Base-by-base conservation (phyloP, 2,797 vertebrate species). In the Danionella dracula region DNA sequence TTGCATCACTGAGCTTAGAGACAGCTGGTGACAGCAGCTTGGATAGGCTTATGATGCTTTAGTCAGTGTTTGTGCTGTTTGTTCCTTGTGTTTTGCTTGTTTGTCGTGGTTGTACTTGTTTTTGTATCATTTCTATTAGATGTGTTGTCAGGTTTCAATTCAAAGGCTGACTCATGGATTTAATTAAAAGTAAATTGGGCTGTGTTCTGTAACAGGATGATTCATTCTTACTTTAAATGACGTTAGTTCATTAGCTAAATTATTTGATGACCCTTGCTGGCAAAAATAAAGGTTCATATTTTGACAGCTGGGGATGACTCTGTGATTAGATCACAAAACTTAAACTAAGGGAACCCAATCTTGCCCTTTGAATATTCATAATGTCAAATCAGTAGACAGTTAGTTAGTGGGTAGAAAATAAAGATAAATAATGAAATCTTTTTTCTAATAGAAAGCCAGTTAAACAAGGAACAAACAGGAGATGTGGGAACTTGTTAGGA, bases 1-100 rank as follows among this genome's bases (percentile, higher is more conserved):
- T 65, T 63, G 62, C 61, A 63, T 72, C 51, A 66, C 32, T 66
- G 66, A 72, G 46, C 51, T 48, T 40, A 62, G 62, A 70, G 66
- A 70, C 66, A 72, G 70, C 66, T 66, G 37, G n/a, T 72, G 74
- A 70, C 66, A 66, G 51, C 70, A 70, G 51, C 62, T 70, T 76
- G 74, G 74, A 51, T 46, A 15, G 46, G 56, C 48, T 57, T 29
- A 59, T 32, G 57, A 49, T 68, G 41, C 50, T 71, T 68, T 63
- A 65, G 66, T 50, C 46, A 54, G 51, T 61, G 23, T 32, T 27
- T 56, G 38, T 68, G 46, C 11, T 74, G 46, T 64, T 69, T 74
- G 50, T 63, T 71, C 70, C 53, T 35, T 68, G 27, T 71, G 56
- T 62, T 61, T n/a, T 57, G 44, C 37, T 27, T 57, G 38, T 45